These are phyloP conservation scores for Strigamia transsilvanica DNA, from an alignment of 2,888 invertebrate genomes.

Conservation along the genomic window DNA sequence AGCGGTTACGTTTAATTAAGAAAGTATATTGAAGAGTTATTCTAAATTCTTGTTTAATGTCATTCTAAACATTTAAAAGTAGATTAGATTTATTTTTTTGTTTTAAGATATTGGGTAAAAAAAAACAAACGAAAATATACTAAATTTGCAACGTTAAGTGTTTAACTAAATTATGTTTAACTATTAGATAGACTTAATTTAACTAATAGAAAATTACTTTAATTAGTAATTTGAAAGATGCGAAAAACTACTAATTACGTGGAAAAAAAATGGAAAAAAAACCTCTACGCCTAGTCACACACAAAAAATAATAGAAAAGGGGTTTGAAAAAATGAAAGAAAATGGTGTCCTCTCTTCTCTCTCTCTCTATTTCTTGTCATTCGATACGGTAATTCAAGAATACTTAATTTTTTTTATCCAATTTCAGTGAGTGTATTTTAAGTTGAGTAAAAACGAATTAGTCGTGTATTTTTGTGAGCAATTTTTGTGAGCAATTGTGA, in stretches of 20 bases:
- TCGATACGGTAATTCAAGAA: constrained; percentile 47
- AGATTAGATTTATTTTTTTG: constrained; percentile 17
- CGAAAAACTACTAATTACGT: constrained; percentile 22
- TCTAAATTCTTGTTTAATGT: constrained; percentile 35
- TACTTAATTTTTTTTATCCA: constrained; percentile 44
- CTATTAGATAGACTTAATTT: constrained; percentile 29
- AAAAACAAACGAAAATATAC: constrained; percentile 4
- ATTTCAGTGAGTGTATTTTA: constrained; percentile 45
- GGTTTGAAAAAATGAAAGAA: constrained; percentile 23
- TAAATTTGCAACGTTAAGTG: constrained; percentile 3
- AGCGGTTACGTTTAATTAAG: background rate
- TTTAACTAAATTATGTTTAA: constrained; percentile 44
- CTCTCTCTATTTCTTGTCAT: constrained; percentile 44
- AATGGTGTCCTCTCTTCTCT: constrained; percentile 39
- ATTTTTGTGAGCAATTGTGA: constrained; percentile 48
- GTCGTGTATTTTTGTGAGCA: constrained; percentile 48
- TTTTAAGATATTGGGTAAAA: constrained; percentile 23
- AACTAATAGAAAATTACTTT: constrained; percentile 44
- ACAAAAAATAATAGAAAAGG: constrained; percentile 17
- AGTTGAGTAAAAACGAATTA: constrained; percentile 47
- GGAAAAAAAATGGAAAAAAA: background rate
- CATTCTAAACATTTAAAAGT: background rate
- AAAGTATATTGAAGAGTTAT: constrained; percentile 1
- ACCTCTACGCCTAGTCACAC: constrained; percentile 36
- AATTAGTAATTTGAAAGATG: constrained; percentile 31